phyloP scores from a whole-genome alignment of 2,113 vertebrate genomes.

The Dromiciops gliroides region DNA sequence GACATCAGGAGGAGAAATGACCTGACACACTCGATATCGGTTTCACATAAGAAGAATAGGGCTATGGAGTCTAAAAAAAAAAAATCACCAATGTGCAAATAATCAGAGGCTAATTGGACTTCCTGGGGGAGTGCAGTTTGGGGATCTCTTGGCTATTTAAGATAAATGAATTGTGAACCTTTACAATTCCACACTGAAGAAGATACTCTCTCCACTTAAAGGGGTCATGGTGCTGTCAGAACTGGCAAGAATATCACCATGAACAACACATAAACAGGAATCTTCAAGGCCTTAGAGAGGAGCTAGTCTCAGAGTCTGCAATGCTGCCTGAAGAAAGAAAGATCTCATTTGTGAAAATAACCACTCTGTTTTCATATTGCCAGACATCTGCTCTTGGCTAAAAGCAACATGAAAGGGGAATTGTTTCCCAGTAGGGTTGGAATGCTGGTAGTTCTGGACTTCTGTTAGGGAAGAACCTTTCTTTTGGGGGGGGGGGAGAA shows the following conservation, averaged over 20 bases:
- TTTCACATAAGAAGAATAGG: slow-evolving; percentile 12
- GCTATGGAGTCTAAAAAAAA: not conserved
- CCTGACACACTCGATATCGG: slow-evolving; percentile 45
- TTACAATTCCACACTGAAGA: slow-evolving; percentile 12
- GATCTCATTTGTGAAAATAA: slow-evolving; percentile 75
- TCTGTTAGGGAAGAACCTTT: slow-evolving; percentile 59
- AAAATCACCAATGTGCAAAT: not conserved
- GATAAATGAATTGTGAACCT: slow-evolving; percentile 28
- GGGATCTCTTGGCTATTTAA: slow-evolving; percentile 26
- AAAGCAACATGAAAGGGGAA: slow-evolving; percentile 66
- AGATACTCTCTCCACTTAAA: slow-evolving; percentile 13
- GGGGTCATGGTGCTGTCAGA: slow-evolving; percentile 42
- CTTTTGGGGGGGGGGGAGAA: slow-evolving; percentile 4
- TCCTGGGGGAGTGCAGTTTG: slow-evolving; percentile 16
- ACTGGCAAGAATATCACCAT: slow-evolving; percentile 18
- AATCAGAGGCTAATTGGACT: slow-evolving; percentile 38
- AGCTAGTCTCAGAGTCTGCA: slow-evolving; percentile 54
- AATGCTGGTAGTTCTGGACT: slow-evolving; percentile 40
- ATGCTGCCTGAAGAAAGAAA: slow-evolving; percentile 60
- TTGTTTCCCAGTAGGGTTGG: slow-evolving; percentile 63
- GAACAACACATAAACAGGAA: slow-evolving; percentile 32
- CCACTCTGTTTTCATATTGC: slow-evolving; percentile 73
- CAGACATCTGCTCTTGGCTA: slow-evolving; percentile 76
- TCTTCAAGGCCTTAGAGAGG: slow-evolving; percentile 44
- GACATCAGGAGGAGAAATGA: slow-evolving; percentile 41